Conservation (phyloP, 2,888 invertebrate species). For the Cataglyphis rosenhaueri region DNA sequence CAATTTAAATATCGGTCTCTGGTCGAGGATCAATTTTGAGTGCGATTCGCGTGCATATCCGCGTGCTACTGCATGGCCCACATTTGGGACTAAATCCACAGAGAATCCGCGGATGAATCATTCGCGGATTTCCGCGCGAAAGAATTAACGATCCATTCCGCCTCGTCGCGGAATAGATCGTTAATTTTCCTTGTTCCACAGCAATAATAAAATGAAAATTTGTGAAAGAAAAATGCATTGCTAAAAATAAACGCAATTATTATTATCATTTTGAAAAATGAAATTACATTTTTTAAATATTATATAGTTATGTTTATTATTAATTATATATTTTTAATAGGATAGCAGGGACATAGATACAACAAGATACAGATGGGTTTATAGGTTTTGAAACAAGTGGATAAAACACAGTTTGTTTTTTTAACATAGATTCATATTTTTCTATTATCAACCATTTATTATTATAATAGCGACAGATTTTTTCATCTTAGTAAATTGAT, state of each 20-base stretch:
- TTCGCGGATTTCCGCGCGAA: constrained; percentile 27
- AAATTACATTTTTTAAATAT: background rate
- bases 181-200: background rate
- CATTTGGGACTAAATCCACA: constrained; percentile 69
- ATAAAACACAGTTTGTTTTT: background rate
- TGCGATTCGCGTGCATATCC: constrained; percentile 53
- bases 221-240: background rate
- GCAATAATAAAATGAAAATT: background rate
- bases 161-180: background rate
- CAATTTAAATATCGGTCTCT: constrained; percentile 33
- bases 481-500: background rate
- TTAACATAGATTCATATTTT: background rate
- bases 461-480: background rate
- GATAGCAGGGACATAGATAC: too few relatives aligned
- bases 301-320: too few relatives aligned
- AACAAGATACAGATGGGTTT: background rate
- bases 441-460: background rate
- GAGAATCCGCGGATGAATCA: constrained; percentile 62
- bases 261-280: background rate
- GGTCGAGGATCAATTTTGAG: constrained; percentile 26
- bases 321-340: too few relatives aligned
- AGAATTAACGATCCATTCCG: background rate
- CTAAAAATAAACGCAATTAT: background rate
- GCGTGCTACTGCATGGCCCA: constrained; percentile 66
- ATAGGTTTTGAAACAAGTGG: background rate